Base-by-base conservation (phyloP, 1,140 invertebrate species). In the Lepidurus arcticus region DNA sequence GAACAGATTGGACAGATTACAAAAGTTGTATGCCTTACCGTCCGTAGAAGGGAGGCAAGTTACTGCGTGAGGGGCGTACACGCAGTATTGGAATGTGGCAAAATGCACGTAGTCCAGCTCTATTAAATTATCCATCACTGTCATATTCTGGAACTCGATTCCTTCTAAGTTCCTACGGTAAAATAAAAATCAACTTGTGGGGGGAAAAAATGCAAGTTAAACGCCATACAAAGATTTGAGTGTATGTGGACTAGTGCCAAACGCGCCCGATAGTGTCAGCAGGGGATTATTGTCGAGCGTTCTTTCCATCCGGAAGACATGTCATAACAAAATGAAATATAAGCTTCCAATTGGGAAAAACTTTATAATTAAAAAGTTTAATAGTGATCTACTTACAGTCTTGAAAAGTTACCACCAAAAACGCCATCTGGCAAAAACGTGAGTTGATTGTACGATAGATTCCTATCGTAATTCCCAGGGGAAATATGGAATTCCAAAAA, bases 21-120 rank as follows among this genome's bases (percentile, higher is more conserved):
- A 65, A 7, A n/a, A 5, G 42, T 7, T 76, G 9, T 80, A 34
- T 34, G 34, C 34, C 34, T 21, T 78, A 80, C 79, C 79, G 73
- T 80, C 76, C 10, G 77, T 80, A 8, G 80, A 79, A 0, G 79
- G 79, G 8, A 77, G 26, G 47, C 79, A 81, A 8, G 65, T 80
- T 24, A 26, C 43, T 10, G 76, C 79, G 7, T 24, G 13, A 16
- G 79, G 79, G 0, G 78, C 77, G 53, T 78, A 80, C 8, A 77
- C 78, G 65, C 79, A 81, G 53, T 80, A 78, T 42, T 80, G 74
- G 76, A 78, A 81, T 10, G 53, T 43, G 16, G 24, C 44, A n/a
- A 81, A 80, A 21, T 78, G 88, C 82, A 91, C 84, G 76, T 86
- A 87, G 73, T 87, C 84, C 21, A 91, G 83, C 9, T 86, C 85